Evolutionary conservation across 30 jellyfish, hydroid and myxozoan genomes (phyloP), one percentile per base, ranked within the genome.

Genomic region (Aurelia aurita): DNA sequence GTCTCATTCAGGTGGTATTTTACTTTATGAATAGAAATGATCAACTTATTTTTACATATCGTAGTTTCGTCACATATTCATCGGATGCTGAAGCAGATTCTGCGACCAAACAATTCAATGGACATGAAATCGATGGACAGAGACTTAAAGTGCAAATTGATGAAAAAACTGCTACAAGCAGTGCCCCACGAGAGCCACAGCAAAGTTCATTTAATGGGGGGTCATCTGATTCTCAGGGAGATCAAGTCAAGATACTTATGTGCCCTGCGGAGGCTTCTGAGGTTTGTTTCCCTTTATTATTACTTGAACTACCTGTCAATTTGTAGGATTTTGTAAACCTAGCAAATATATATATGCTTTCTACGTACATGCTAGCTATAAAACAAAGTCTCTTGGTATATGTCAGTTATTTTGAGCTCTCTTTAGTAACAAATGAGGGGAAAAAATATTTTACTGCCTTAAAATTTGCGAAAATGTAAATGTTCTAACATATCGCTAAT

Each of bases 1-100:
- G 2, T 31, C 43, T 31, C 5, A 31, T 5, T 31, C 43, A 2
- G 2, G 43, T 5, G 5, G 2, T 31, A 31, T 31, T 31, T 31
- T 31, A 31, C 43, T 31, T 31, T 31, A 5, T 31, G 43, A 31
- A 31, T 31, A 5, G 5, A 31, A 31, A 31, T 31, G 43, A 31
- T 2, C 9, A 39, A 39, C 51, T 39, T 39, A n/a, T n/a, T 39
- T 39, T 39, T 15, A 39, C 51, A 15, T 8, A 4, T 76, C 25
- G 12, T 62, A 82, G 91, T 32, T 82, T 82, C 69, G 85, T 82
- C 5, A 58, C 83, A 26, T 82, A 20, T 69, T 34, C 70, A 14
- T 28, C 76, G 31, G 58, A 47, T 25, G 39, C 28, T 7, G 81
- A 72, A 28, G 91, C 84, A 29, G 85, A 29, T 70, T 62, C 47